A percentile compares a stretch with the other conserved stretches of the same genome.
Conservation (phyloP, 2,888 invertebrate genomes). For the Mythimna ferrago region DNA sequence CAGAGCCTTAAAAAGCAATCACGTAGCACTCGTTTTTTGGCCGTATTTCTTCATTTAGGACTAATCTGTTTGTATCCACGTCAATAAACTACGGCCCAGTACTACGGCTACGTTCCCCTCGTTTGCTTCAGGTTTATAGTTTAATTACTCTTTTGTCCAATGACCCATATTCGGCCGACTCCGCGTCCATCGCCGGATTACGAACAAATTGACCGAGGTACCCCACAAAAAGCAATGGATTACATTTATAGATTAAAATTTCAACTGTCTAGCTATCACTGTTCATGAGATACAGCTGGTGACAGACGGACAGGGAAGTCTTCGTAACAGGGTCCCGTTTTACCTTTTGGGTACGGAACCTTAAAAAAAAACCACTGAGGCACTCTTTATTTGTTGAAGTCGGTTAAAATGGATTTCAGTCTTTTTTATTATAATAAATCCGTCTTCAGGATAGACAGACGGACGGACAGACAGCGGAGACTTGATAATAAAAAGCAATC, state of each 20-base stretch:
- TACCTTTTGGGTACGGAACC: no score
- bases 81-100: conserved; percentile 20
- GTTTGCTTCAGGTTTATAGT: conserved; percentile 43
- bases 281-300: no score
- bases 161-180: conserved; percentile 26
- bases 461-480: no score
- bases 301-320: no score
- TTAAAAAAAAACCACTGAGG: no score
- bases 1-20: neutral
- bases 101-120: conserved; percentile 19
- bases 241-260: no score
- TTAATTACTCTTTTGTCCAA: conserved; percentile 43
- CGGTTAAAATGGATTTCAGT: no score
- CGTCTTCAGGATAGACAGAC: no score
- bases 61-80: conserved; percentile 40
- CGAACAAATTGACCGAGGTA: neutral
- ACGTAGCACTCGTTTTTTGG: neutral
- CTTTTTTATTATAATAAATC: no score
- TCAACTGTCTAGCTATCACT: no score
- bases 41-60: conserved; percentile 31
- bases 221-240: neutral
- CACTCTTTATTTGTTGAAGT: no score
- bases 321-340: no score
- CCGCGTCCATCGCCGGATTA: conserved; percentile 21
- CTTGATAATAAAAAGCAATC: neutral